A percentile compares a stretch with the other conserved stretches of the same genome.
Evolutionary conservation across 2,113 vertebrate species (phyloP).

Genomic region (Astur gentilis): DNA sequence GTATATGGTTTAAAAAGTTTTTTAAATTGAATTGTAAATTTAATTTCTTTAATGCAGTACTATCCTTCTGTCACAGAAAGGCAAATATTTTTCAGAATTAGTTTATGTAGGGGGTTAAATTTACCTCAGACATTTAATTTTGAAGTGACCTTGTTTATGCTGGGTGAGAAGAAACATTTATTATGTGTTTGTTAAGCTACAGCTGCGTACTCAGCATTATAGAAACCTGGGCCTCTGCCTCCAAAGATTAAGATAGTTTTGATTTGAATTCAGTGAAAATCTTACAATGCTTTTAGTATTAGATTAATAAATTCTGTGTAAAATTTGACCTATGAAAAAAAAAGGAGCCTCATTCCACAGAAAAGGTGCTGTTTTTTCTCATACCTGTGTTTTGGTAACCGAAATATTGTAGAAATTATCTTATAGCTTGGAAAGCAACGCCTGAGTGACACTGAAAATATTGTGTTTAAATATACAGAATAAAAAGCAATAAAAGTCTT

Average conservation of each 20-base stretch:
- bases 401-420: neutral
- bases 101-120: conserved; percentile 5
- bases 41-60: conserved; percentile 39
- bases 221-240: neutral
- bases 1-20: neutral
- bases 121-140: conserved; percentile 13
- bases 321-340: neutral
- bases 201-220: neutral
- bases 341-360: neutral
- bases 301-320: neutral
- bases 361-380: neutral
- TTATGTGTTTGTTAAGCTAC: neutral
- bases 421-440: neutral
- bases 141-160: conserved; percentile 37
- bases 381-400: neutral
- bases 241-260: neutral
- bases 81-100: conserved; percentile 13
- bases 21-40: conserved; percentile 24
- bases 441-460: neutral
- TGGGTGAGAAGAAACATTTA: neutral
- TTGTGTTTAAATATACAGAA: neutral
- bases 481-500: neutral
- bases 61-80: neutral
- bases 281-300: neutral
- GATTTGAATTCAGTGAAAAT: neutral